Evolutionary conservation across 2,113 vertebrate species (phyloP), one percentile per base, ranked within the genome.

Genomic region (Sakesphorus luctuosus): DNA sequence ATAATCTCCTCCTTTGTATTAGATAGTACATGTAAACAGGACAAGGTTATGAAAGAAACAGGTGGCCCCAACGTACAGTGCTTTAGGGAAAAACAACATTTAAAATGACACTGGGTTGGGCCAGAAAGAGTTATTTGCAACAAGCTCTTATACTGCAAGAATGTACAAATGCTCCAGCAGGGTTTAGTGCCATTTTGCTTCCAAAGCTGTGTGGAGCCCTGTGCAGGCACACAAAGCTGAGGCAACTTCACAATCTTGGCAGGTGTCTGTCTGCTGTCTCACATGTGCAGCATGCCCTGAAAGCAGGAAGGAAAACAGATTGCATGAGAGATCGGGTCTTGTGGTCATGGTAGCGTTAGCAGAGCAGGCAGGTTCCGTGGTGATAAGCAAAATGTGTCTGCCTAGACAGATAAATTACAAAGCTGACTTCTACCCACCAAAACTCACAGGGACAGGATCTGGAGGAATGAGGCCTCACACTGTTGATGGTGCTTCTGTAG

Each of bases 221-320:
- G 28, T 26, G 65, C 49, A 13, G 18, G 33, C 3, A 3, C n/a
- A 11, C 29, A 26, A 14, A 58, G 38, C 58, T 8, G 31, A 38
- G 38, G n/a, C 7, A 11, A 58, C 15, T 47, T 26, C 36, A 8
- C 10, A 12, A 58, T 43, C 63, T 1, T 0, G 2, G 63, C 68
- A 33, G 58, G 36, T 10, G 8, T 9, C 18, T 35, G 33, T 17
- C 36, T 49, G 68, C 49, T 31, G 11, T 18, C 33, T 65, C 5
- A 1, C 4, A 3, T 2, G 50, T 15, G 7, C 36, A 28, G 55
- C 29, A 1, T 0, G 5, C 63, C 38, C 1, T 0, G 0, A 1
- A 8, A 38, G 35, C 55, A 44, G 91, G 95, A 66, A 93, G 94
- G 93, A 90, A 92, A 43, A 28, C 2, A 59, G 73, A 38, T 10